These are phyloP conservation scores for Cryptotermes secundus DNA, from an alignment of 1,140 invertebrate species.

Conservation along the genomic window DNA sequence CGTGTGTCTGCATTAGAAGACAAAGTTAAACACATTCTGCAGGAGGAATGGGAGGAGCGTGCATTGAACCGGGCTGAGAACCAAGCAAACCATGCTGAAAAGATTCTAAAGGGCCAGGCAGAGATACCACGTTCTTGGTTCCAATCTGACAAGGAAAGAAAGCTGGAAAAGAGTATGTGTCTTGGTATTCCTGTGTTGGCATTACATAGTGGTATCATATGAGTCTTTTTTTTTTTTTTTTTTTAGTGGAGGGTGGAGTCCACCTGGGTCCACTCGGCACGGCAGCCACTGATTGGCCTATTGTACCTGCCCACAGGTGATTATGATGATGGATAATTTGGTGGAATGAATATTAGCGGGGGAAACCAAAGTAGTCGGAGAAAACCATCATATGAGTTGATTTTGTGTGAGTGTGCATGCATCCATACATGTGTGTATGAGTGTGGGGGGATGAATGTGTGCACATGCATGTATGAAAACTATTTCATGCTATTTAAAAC, in stretches of 20 bases:
- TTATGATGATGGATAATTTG: no score
- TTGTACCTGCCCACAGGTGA: no score
- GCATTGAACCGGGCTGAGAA: constrained; percentile 82
- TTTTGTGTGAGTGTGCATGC: no score
- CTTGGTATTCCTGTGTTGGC: constrained; percentile 49
- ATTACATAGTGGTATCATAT: constrained; percentile 48
- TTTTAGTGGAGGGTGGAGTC: no score
- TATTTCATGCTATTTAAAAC: no score
- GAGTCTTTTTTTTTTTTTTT: constrained; percentile 29
- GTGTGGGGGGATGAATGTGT: no score
- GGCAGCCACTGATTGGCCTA: no score
- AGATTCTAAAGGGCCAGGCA: constrained; percentile 56
- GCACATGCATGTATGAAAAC: not conserved
- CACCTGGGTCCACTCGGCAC: no score
- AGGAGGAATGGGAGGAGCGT: constrained; percentile 83
- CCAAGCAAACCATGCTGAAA: constrained; percentile 76
- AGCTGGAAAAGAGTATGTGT: constrained; percentile 68
- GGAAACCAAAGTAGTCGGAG: no score
- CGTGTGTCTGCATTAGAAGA: constrained; percentile 71
- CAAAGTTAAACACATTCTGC: constrained; percentile 76
- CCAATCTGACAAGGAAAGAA: constrained; percentile 79
- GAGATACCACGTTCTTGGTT: constrained; percentile 72
- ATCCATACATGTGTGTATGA: no score
- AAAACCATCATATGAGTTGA: no score
- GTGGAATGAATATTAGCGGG: no score